Base-by-base conservation (phyloP, 1,140 invertebrate genomes). In the Cataglyphis hispanica region DNA sequence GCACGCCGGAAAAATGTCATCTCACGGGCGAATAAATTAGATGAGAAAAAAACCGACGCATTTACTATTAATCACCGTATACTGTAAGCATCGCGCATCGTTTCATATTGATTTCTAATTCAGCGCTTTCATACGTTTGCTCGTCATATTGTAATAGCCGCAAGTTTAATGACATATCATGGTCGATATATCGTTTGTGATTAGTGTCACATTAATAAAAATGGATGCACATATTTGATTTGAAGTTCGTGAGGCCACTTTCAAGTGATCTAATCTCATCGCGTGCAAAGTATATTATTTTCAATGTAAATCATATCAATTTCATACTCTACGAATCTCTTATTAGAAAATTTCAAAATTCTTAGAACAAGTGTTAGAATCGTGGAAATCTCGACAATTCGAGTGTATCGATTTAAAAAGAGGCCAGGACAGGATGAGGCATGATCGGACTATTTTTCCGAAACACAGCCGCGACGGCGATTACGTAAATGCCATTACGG, bases 41-140 rank as follows among this genome's bases (percentile, higher is more conserved):
- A 74, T 19, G 25, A 60, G 67, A 37, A 34, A 72, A 70, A 78
- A 31, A 4, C 19, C 19, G 34, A 25, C 25, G 22, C 66, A 34
- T 74, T 83, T 72, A 81, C 66, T 81, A 83, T 72, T 83, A 72
- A 83, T 83, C 78, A 83, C n/a, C 22, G 19, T 34, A 60, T 27
- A 46, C 31, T 46, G 63, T 37, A 6, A n/a, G 46, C 27, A 34
- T n/a, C 50, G 25, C 11, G 25, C 67, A 22, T 56, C 25, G 27
- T 81, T 81, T 81, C 22, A 81, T 72, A 83, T 83, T 27, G 78
- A 83, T 83, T 83, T 83, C 78, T 83, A 37, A 83, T 74, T 83
- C 78, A 74, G 67, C 74, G 78, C 67, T 60, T 83, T 83, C 46
- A 19, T 50, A 11, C 16, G 66, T 81, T 81, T 83, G 72, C 50